phyloP scores from a whole-genome alignment of 2,113 vertebrate species.

The Caranx melampygus region DNA sequence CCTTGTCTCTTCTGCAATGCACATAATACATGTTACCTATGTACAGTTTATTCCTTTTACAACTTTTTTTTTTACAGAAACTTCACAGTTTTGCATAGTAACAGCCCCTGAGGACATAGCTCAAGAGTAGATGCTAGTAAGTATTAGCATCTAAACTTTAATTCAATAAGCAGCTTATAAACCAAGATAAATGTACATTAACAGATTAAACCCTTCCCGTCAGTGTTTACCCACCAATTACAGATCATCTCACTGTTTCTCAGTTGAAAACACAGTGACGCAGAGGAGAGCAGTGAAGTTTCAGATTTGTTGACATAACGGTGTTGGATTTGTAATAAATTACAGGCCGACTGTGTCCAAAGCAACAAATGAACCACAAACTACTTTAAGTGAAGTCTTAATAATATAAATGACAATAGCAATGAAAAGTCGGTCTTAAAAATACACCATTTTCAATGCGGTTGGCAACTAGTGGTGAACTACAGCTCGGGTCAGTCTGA shows the following conservation, averaged over 20 bases:
- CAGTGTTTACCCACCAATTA: neutral
- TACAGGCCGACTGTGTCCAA: neutral
- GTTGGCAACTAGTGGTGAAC: neutral
- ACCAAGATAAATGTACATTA: neutral
- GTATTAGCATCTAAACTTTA: neutral
- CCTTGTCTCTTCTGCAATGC: neutral
- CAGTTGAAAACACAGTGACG: too few species aligned
- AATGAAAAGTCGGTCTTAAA: neutral
- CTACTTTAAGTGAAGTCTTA: accelerated
- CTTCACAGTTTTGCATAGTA: neutral
- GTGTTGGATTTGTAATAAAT: accelerated
- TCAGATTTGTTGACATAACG: neutral
- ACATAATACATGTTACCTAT: too few species aligned
- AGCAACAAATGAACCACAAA: accelerated
- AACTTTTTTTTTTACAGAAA: too few species aligned
- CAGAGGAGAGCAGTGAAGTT: neutral
- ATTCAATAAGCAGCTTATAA: neutral
- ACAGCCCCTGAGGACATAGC: neutral
- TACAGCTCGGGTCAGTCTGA: neutral
- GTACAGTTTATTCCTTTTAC: too few species aligned
- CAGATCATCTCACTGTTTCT: neutral
- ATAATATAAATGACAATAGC: accelerated
- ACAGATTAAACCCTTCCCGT: too few species aligned
- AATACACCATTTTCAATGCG: neutral
- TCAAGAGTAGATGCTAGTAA: neutral